These are phyloP conservation scores for Cinclus mexicanus DNA, from an alignment of 2,113 vertebrate genomes.

Conservation along the genomic window DNA sequence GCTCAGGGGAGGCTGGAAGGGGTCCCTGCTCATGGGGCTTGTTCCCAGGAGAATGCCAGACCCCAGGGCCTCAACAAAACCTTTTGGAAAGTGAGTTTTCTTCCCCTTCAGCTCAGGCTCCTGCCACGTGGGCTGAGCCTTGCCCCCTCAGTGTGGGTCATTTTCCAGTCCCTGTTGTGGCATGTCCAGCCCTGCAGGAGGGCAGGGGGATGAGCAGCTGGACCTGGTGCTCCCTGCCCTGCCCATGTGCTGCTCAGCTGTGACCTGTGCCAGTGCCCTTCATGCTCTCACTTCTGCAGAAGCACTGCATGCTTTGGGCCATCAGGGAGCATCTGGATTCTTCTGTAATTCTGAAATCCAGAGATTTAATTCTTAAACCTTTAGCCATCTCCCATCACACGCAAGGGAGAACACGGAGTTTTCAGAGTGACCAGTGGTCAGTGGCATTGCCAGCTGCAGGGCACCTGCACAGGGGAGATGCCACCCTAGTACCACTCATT, in stretches of 20 bases:
- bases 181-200: fast-evolving
- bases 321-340: neutral
- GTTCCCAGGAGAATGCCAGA: fast-evolving
- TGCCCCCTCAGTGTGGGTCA: neutral
- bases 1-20: neutral
- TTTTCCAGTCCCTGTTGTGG: neutral
- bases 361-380: neutral
- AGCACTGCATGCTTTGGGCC: neutral
- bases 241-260: fast-evolving
- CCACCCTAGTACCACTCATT: fast-evolving
- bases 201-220: neutral
- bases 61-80: neutral
- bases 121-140: neutral
- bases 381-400: fast-evolving
- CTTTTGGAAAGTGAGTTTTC: neutral
- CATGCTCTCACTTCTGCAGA: fast-evolving
- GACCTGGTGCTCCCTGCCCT: fast-evolving
- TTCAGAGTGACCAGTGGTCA: neutral
- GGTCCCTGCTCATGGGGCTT: fast-evolving
- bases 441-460: neutral
- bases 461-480: neutral
- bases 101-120: neutral
- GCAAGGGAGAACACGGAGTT: fast-evolving
- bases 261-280: fast-evolving
- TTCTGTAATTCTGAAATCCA: neutral